Conservation (phyloP, 2,888 invertebrate genomes). For the Ypsolopha sequella region DNA sequence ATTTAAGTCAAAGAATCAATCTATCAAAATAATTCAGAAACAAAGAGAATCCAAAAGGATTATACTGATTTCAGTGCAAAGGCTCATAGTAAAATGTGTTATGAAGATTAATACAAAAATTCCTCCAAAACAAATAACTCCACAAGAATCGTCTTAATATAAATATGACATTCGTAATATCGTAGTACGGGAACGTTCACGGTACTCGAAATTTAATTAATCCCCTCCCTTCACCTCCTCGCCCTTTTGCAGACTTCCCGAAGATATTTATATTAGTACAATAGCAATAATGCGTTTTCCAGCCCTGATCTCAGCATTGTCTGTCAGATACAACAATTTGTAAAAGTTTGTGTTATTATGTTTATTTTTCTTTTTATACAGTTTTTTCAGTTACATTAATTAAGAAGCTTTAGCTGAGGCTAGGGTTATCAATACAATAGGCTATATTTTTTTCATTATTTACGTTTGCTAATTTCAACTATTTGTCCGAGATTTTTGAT, state of each 20-base stretch:
- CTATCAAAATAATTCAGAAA: no score
- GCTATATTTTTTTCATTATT: no score
- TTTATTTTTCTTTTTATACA: background rate
- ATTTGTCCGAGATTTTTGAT: background rate
- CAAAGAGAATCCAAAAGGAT: no score
- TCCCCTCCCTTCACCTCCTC: conserved; percentile 3
- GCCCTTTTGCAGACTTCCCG: conserved; percentile 11
- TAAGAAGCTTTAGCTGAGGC: background rate
- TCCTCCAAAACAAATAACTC: conserved; percentile 21
- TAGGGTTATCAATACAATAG: background rate
- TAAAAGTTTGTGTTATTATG: background rate
- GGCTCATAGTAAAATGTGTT: no score
- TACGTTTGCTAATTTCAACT: no score
- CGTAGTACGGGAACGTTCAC: conserved; percentile 1
- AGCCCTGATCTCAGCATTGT: conserved; percentile 5
- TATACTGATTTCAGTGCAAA: no score
- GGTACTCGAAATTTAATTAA: conserved; percentile 18
- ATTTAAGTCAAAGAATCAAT: no score
- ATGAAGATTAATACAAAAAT: conserved; percentile 11
- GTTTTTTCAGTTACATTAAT: background rate
- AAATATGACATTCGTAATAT: background rate
- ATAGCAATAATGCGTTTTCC: conserved; percentile 11
- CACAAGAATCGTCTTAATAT: conserved; percentile 9
- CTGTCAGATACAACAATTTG: conserved; percentile 5
- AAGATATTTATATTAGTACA: conserved; percentile 16